Base-by-base conservation (phyloP, 1,140 invertebrate species). In the Trichogramma pretiosum region DNA sequence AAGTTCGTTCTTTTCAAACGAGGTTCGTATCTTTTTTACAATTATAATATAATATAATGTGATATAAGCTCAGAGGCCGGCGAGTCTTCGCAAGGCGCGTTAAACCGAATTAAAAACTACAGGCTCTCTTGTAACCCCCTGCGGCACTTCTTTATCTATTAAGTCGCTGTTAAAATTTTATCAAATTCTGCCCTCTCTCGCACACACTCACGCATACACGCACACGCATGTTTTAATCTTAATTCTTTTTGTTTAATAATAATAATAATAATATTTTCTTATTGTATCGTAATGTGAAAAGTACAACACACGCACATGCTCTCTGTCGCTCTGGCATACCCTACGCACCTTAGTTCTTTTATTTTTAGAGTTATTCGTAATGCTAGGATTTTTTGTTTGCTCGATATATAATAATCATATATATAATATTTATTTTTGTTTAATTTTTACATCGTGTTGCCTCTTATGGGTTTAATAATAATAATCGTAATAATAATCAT, bases 331-430 rank as follows among this genome's bases (percentile, higher is more conserved):
- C n/a, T n/a, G n/a, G n/a, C n/a, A n/a, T n/a, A n/a, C n/a, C n/a
- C n/a, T n/a, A n/a, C n/a, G n/a, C n/a, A n/a, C n/a, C n/a, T n/a
- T n/a, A n/a, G n/a, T n/a, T 17, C 8, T 11, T 23, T 32, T 32
- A 18, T 28, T 16, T 5, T 13, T 22, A 17, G n/a, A 17, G 11
- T 28, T 22, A 23, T n/a, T 21, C 9, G n/a, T n/a, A n/a, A n/a
- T n/a, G n/a, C n/a, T n/a, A 14, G 34, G 33, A 33, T 11, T 37
- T 28, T 14, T 8, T 23, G 19, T 16, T 14, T 34, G 14, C 34
- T 38, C 45, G 37, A 56, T 53, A 61, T 60, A 58, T 46, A 62
- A 59, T 61, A 55, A 44, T 54, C 60, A 61, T 58, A 28, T 28
- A 28, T 28, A 28, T 28, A 28, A 28, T 28, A 28, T 28, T 7